Percentiles rank a stretch among this genome's conserved stretches.
These are phyloP conservation scores for Macroglossus sobrinus DNA, from an alignment of 2,113 vertebrate genomes.

Conservation along the genomic window DNA sequence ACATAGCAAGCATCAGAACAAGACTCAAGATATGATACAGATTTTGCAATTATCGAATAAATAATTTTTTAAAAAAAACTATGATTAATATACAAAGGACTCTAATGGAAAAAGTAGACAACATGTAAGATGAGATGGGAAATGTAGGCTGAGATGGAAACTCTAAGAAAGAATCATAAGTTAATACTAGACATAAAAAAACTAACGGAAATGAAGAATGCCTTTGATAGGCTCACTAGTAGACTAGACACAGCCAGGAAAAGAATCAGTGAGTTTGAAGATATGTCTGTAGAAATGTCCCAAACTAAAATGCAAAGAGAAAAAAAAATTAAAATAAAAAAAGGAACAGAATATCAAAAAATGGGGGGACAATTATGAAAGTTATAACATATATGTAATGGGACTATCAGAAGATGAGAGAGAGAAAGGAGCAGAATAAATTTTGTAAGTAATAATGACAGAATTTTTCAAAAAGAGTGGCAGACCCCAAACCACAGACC, in stretches of 20 bases:
- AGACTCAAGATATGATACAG: neutral
- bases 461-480: neutral
- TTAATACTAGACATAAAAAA: neutral
- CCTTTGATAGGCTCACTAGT: neutral
- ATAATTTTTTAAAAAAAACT: neutral
- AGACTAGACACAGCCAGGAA: neutral
- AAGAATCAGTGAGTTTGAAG: neutral
- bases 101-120: neutral
- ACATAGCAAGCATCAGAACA: neutral
- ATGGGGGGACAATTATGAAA: neutral
- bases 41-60: neutral
- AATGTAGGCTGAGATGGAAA: neutral
- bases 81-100: neutral
- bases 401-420: neutral
- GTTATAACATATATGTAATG: neutral
- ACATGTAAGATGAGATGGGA: neutral
- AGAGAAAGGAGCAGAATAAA: neutral
- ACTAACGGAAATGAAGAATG: neutral
- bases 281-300: neutral
- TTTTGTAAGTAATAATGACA: neutral
- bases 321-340: neutral
- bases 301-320: neutral
- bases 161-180: neutral
- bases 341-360: neutral
- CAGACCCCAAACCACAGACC: neutral